Conservation (phyloP, 1,140 invertebrate species). For the Danaus melanippus region DNA sequence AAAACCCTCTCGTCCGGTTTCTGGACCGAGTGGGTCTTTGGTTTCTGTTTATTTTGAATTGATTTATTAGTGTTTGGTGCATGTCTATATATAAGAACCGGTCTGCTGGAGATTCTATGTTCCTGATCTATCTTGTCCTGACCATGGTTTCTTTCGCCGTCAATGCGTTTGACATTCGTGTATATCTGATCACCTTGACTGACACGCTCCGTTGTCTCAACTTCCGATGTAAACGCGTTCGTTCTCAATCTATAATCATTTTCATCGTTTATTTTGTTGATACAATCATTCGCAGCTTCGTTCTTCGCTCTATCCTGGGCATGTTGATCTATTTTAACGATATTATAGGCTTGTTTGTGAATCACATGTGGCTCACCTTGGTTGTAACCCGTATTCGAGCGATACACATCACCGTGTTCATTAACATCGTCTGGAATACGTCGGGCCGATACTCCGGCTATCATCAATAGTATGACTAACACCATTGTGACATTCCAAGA, state of each 20-base stretch:
- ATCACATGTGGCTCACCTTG: no score
- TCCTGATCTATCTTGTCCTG: not conserved
- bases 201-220: conserved; percentile 2
- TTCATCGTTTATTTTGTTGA: conserved; percentile 5
- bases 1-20: not conserved
- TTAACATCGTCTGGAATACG: no score
- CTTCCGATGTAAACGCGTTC: conserved; percentile 1
- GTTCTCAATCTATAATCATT: conserved; percentile 6
- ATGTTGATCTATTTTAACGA: no score
- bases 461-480: no score
- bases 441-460: no score
- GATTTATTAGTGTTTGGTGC: no score
- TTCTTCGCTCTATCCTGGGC: not conserved
- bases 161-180: not conserved
- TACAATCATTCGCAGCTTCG: conserved; percentile 7
- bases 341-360: no score
- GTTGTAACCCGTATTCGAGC: no score
- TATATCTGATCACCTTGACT: not conserved
- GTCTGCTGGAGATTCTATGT: not conserved
- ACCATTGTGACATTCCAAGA: no score
- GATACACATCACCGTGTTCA: no score
- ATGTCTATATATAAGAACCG: no score
- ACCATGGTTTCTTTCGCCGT: not conserved
- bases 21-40: not conserved
- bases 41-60: no score